Evolutionary conservation across 1,140 invertebrate genomes (phyloP).

Genomic region (Proales similis): DNA sequence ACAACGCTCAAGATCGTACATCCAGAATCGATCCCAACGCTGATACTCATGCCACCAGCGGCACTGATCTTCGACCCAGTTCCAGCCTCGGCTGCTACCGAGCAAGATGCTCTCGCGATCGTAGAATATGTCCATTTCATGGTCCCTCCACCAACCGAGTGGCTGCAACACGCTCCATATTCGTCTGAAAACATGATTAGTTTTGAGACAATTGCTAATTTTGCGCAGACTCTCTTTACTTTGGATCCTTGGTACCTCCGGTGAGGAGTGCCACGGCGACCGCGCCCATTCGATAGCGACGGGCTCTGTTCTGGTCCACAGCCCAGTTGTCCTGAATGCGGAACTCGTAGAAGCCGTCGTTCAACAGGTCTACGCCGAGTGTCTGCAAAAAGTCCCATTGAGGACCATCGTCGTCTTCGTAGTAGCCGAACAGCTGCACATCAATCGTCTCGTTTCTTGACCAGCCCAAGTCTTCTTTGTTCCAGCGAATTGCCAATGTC

Average conservation of each 20-base stretch:
- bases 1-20: conserved; percentile 61
- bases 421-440: conserved; percentile 37
- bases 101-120: conserved; percentile 28
- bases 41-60: conserved; percentile 38
- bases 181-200: background rate
- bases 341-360: conserved; percentile 36
- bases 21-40: conserved; percentile 41
- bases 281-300: conserved; percentile 34
- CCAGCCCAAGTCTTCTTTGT: conserved; percentile 32
- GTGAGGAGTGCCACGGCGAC: conserved; percentile 23
- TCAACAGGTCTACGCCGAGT: conserved; percentile 1
- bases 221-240: background rate
- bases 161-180: conserved; percentile 29
- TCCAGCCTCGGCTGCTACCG: conserved; percentile 18
- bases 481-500: conserved; percentile 33
- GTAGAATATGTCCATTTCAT: conserved; percentile 38
- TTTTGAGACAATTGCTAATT: background rate
- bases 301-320: conserved; percentile 32
- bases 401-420: conserved; percentile 37
- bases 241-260: conserved; percentile 33
- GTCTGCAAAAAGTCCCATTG: conserved; percentile 32
- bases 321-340: conserved; percentile 31
- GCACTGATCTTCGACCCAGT: conserved; percentile 38
- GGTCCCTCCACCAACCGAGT: conserved; percentile 36
- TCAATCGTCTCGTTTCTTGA: conserved; percentile 25